Evolutionary conservation across 2,113 vertebrate species (phyloP), one percentile per base, ranked within the genome.

Genomic region (Nesoenas mayeri): DNA sequence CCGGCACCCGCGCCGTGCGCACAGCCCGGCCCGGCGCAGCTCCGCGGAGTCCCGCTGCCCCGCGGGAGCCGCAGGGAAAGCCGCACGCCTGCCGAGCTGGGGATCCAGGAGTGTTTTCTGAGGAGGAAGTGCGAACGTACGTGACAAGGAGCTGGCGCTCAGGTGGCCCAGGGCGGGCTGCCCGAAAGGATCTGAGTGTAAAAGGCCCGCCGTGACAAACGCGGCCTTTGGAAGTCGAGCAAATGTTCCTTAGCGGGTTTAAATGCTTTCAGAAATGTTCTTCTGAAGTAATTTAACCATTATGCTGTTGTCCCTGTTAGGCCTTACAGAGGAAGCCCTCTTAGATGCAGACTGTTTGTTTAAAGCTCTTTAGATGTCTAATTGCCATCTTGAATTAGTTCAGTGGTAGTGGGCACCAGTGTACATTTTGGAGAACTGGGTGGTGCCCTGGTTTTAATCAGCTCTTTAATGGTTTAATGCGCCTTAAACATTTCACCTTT

Each of bases 1-100:
- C 9, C 5, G 19, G 11, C 73, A 4, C 21, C 4, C 16, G 44
- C 42, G 7, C 42, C 42, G 15, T 42, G 42, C 15, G 16, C 42
- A 16, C 42, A 42, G 42, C 40, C 40, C 8, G 40, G 40, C 12
- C 40, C 12, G 40, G 40, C 40, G 40, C 12, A 40, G 40, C 40
- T 12, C 6, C 18, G 12, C 21, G 2, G 28, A 1, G 15, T 29
- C 48, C 6, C 48, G 8, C 38, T 25, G 66, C 42, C 4, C 67
- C 10, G 0, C 21, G 0, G 0, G 5, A 65, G n/a, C 67, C 50
- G 6, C 1, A 2, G 7, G 5, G 61, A 31, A 38, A 7, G 5
- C 29, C 26, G 24, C n/a, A 7, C 2, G 15, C 21, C 47, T 24
- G 57, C 53, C 48, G 5, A 5, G 16, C 15, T 42, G 29, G 34